Percentiles rank a stretch among this genome's conserved stretches.
Conservation (phyloP, 1,140 invertebrate genomes). For the Musca vetustissima region DNA sequence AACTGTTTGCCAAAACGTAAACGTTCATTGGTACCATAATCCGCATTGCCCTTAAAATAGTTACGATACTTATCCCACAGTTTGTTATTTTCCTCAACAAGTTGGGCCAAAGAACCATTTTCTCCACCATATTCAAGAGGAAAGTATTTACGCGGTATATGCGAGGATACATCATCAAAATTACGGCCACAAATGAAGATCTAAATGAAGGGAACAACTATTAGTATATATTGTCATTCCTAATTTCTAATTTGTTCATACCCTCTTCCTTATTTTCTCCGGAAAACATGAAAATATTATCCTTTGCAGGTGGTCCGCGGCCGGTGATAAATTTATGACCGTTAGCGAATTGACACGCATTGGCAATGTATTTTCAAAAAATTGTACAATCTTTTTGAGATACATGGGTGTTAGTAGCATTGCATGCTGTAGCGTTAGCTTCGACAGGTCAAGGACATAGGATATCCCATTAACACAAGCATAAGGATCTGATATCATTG, state of each 20-base stretch:
- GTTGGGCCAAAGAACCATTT: conserved; percentile 56
- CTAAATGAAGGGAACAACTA: too few relatives aligned
- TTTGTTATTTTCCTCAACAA: conserved; percentile 42
- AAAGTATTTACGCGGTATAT: conserved; percentile 58
- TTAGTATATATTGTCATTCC: too few relatives aligned
- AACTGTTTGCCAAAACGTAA: conserved; percentile 35
- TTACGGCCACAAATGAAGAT: too few relatives aligned
- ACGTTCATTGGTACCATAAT: conserved; percentile 60
- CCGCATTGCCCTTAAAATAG: conserved; percentile 58
- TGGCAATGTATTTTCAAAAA: conserved; percentile 58
- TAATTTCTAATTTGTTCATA: conserved; percentile 33
- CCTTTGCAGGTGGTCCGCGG: conserved; percentile 56
- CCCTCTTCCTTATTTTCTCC: conserved; percentile 54
- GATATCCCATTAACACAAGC: conserved; percentile 36
- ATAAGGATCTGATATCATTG: conserved; percentile 40
- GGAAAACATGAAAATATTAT: conserved; percentile 56
- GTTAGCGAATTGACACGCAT: conserved; percentile 56
- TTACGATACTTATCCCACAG: conserved; percentile 40
- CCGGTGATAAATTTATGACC: conserved; percentile 56
- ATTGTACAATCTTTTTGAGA: conserved; percentile 55
- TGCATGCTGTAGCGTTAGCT: conserved; percentile 50
- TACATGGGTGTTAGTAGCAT: conserved; percentile 57
- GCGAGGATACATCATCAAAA: too few relatives aligned
- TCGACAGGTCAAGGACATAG: conserved; percentile 53
- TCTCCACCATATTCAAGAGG: conserved; percentile 63